A percentile compares a stretch with the other conserved stretches of the same genome.
These are phyloP conservation scores for Liopterus haemorrhoidalis DNA, from an alignment of 2,888 invertebrate genomes.

Conservation along the genomic window DNA sequence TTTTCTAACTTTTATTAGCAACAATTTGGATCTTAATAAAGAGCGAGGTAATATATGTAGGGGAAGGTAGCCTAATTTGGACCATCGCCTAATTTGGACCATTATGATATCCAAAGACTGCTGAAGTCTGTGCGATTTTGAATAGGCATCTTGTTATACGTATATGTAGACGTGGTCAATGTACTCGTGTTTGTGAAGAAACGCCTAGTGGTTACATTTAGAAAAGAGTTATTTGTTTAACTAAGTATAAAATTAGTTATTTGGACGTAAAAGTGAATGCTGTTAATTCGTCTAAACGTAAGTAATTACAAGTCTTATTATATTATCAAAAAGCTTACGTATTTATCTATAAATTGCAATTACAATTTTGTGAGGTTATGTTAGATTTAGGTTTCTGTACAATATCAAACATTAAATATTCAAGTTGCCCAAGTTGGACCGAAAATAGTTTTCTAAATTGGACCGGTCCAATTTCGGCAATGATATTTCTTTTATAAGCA, in stretches of 20 bases:
- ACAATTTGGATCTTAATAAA: too few species aligned
- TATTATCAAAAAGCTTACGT: constrained; percentile 8
- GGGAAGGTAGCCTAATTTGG: background rate
- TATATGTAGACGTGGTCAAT: constrained; percentile 3
- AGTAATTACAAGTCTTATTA: constrained; percentile 8
- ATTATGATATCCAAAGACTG: constrained; percentile 1
- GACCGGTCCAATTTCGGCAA: constrained; percentile 7
- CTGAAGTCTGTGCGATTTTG: constrained; percentile 2
- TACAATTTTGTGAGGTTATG: background rate
- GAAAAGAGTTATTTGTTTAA: constrained; percentile 3
- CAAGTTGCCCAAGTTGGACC: too few species aligned
- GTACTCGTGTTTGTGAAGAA: constrained; percentile 3
- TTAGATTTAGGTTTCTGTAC: background rate
- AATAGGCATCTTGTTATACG: constrained; percentile 5
- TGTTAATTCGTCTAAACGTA: constrained; percentile 5
- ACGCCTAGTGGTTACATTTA: constrained; percentile 1
- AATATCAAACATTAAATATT: too few species aligned
- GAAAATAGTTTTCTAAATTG: too few species aligned
- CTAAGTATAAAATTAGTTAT: constrained; percentile 7
- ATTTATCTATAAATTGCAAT: constrained; percentile 7
- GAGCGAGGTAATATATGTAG: too few species aligned
- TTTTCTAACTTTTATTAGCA: too few species aligned
- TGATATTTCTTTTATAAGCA: background rate
- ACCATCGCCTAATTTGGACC: constrained; percentile 3
- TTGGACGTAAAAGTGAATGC: constrained; percentile 7